Evolutionary conservation across 2,113 vertebrate genomes (phyloP).

Genomic region (Microcebus tavaratra): DNA sequence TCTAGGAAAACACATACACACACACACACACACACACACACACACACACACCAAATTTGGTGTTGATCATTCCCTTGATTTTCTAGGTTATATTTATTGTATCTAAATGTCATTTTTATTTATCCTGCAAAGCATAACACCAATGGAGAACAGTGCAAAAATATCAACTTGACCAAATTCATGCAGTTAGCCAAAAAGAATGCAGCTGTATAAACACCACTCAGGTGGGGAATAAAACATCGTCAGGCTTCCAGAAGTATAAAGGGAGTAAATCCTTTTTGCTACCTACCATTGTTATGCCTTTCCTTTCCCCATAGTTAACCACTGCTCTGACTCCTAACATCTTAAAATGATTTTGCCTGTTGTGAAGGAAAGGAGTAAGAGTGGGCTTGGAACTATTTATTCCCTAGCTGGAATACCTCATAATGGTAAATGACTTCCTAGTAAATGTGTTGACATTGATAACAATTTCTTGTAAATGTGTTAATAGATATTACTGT

Average conservation of each 20-base stretch:
- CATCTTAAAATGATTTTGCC: neutral
- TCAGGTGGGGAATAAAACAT: neutral
- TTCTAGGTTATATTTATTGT: neutral
- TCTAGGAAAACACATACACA: neutral
- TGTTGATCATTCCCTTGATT: neutral
- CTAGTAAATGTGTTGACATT: neutral
- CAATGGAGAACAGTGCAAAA: neutral
- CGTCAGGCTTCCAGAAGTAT: neutral
- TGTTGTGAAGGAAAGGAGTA: neutral
- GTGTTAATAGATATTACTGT: neutral
- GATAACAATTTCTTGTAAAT: neutral
- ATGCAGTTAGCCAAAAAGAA: neutral
- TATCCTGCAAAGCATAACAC: neutral
- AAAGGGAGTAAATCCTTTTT: neutral
- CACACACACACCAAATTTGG: neutral
- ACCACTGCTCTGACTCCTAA: neutral
- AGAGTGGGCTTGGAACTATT: neutral
- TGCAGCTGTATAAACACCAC: neutral
- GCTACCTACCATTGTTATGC: neutral
- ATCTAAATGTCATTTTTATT: neutral
- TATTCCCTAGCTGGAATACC: neutral
- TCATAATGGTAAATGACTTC: neutral
- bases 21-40: neutral
- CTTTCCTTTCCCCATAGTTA: neutral
- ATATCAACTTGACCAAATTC: neutral